Evolutionary conservation across 2,797 vertebrate species (phyloP), one percentile per base, ranked within the genome.

Genomic region (Rhodeus uyekii): DNA sequence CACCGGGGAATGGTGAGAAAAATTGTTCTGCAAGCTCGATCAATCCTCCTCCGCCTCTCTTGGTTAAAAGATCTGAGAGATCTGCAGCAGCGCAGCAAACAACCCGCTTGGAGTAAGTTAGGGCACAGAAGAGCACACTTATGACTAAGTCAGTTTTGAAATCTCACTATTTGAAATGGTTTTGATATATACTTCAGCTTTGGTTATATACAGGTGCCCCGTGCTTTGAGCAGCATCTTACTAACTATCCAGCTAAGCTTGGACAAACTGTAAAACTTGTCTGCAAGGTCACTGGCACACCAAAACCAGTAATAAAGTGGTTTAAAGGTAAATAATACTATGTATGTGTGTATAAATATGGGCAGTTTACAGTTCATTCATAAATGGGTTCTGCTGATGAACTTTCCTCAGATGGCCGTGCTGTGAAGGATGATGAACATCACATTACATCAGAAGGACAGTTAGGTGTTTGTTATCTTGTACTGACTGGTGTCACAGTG

Each of bases 11-110:
- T 97, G 0, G 92, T 98, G 39, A 92, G 96, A 87, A 97, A 96
- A 85, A 97, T 98, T 69, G 95, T 96, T 0, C 93, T 99, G 46
- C 98, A 99, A 90, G 95, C 97, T 0, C 95, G 95, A 3, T 97
- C 97, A 0, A 89, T 96, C 12, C 92, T 96, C 82, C 91, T 95
- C 87, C 98, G 98, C 89, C 95, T 96, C 71, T 96, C 98, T 2
- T 99, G 98, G 98, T 95, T 99, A 83, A 98, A 97, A 87, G 97
- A 99, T 82, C 94, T 99, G 86, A 93, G 93, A 60, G 95, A 97
- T 73, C 94, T 98, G 19, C 97, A 98, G 91, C 96, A 98, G 71
- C 85, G 92, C 1, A 94, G 95, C 85, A 95, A 92, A 9, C 91
- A 95, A 83, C 92, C 93, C 0, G 18, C 93, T 10, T 97, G 96